Evolutionary conservation across 1,140 invertebrate genomes (phyloP).

Genomic region (Drosophila leontia): DNA sequence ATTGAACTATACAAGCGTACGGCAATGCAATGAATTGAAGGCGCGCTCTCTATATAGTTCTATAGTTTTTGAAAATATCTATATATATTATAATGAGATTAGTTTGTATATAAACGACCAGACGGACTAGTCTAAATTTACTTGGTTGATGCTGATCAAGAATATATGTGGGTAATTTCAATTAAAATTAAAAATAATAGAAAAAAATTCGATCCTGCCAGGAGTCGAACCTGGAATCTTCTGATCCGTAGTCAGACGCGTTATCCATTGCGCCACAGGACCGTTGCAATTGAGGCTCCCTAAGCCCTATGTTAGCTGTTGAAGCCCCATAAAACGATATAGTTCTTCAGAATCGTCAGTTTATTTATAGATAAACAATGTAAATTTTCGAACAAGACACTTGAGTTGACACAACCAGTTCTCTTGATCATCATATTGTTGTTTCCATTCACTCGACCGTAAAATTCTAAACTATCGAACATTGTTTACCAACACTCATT

Average conservation of each 20-base stretch:
- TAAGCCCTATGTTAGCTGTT: not conserved
- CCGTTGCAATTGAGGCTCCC: conserved; percentile 54
- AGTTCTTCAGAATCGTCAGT: not conserved
- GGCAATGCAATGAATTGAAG: too few relatives aligned
- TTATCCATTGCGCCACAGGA: conserved; percentile 90
- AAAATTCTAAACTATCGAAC: not conserved
- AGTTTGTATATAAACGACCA: too few relatives aligned
- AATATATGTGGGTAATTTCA: too few relatives aligned
- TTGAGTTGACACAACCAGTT: not conserved
- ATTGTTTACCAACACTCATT: conserved; percentile 9
- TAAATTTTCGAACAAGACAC: not conserved
- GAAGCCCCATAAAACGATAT: too few relatives aligned
- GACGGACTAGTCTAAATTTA: too few relatives aligned
- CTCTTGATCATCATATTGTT: not conserved
- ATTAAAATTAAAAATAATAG: too few relatives aligned
- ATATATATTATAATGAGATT: too few relatives aligned
- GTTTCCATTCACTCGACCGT: not conserved
- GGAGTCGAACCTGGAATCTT: conserved; percentile 91
- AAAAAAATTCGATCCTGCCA: conserved; percentile 60
- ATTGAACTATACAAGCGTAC: too few relatives aligned
- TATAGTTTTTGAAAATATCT: too few relatives aligned
- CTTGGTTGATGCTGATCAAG: too few relatives aligned
- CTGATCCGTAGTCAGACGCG: conserved; percentile 89
- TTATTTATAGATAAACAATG: conserved; percentile 1
- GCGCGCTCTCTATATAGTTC: too few relatives aligned